phyloP scores from a whole-genome alignment of 2,113 vertebrate species.

The Geococcyx californianus region DNA sequence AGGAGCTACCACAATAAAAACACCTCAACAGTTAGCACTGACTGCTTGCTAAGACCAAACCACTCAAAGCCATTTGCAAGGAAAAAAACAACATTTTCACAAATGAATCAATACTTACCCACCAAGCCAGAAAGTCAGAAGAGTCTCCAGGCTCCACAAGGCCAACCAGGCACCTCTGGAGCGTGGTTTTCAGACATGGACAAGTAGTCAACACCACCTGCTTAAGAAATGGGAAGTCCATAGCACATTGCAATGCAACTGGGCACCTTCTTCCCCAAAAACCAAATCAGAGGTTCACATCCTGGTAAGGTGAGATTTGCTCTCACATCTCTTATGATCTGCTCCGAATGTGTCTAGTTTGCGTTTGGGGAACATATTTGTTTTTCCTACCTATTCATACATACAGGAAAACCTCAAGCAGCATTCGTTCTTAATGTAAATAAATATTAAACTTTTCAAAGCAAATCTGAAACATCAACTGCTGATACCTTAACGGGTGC shows the following conservation, averaged over 20 bases:
- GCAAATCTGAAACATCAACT: neutral
- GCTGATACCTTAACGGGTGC: neutral
- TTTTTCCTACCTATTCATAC: neutral
- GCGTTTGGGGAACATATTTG: neutral
- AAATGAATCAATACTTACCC: neutral
- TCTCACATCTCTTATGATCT: neutral
- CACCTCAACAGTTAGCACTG: neutral
- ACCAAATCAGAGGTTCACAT: neutral
- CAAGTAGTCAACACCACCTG: neutral
- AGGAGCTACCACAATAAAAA: neutral
- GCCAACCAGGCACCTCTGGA: neutral
- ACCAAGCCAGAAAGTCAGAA: neutral
- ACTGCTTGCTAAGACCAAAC: neutral
- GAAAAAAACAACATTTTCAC: neutral
- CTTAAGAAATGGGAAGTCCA: neutral
- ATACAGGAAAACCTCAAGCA: neutral
- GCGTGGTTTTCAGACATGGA: neutral
- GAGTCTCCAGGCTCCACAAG: neutral
- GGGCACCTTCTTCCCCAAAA: neutral
- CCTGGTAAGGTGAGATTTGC: rapidly evolving
- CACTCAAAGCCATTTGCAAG: neutral
- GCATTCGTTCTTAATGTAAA: neutral
- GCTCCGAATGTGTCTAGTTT: neutral
- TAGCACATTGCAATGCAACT: rapidly evolving
- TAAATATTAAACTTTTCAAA: neutral